Evolutionary conservation across 1,140 invertebrate genomes (phyloP), one percentile per base, ranked within the genome.

Genomic region (Mylabris phalerata): DNA sequence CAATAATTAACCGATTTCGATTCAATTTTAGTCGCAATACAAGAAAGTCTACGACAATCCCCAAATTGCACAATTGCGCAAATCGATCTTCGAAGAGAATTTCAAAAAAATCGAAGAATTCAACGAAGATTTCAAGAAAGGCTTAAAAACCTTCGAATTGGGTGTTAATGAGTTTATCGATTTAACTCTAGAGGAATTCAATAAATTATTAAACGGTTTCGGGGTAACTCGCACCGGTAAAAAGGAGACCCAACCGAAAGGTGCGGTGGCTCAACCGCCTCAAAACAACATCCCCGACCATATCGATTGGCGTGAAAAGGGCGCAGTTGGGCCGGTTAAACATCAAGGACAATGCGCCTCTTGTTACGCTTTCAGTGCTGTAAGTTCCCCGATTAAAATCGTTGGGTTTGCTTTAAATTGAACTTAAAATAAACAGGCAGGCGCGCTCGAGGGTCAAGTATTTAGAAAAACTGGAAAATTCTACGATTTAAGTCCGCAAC

Each of bases 291-390:
- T 38, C 4, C 42, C 40, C 9, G 51, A 40, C n/a, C 44, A 47
- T 39, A 51, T 95, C 51, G 93, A 98, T 76, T 97, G 94, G 95
- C 82, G 88, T 65, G 69, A 79, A 45, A 76, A 87, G 59, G 92
- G 92, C 41, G 88, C 87, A 59, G 92, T 98, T 19, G 96, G 92
- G 11, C 80, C 79, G 2, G 81, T 97, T 26, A 96, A 96, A 76
- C 86, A 96, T 79, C 93, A 97, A 80, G 90, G 87, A 44, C 80
- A 85, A 68, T 96, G 93, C 76, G 93, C 92, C 58, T 91, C 89
- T 9, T 95, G 92, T 77, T 96, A 92, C 92, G 83, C 92, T 46
- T 95, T 96, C 78, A 89, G 88, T 51, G 73, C 84, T 7, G 84
- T 88, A 70, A 80, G 78, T 77, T 57, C 44, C 26, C 50, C 40